A percentile compares a stretch with the other conserved stretches of the same genome.
phyloP scores from a whole-genome alignment of 2,888 invertebrate genomes.

The Acleris emargana region DNA sequence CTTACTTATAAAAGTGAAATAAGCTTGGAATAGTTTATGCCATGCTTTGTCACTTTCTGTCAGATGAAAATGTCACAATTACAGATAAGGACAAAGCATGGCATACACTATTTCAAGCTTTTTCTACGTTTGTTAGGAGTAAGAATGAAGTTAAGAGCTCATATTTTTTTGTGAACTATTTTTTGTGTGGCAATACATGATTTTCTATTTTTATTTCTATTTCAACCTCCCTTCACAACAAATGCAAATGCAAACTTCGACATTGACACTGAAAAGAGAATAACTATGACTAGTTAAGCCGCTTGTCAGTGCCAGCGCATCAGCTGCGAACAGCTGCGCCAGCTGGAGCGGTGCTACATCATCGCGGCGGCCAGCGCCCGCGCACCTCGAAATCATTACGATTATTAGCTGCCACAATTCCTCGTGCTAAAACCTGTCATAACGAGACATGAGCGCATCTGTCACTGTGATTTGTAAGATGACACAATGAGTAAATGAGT shows the following conservation, averaged over 20 bases:
- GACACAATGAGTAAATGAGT: neutral
- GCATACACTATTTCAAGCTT: no score
- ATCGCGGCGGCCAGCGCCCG: conserved; percentile 43
- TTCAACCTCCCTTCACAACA: no score
- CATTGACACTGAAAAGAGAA: conserved; percentile 60
- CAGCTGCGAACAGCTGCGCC: conserved; percentile 51
- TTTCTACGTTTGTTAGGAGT: no score
- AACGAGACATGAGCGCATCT: conserved; percentile 1
- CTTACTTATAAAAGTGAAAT: no score
- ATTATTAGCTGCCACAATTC: conserved; percentile 1
- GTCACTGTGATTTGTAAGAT: neutral
- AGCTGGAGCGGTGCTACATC: conserved; percentile 36
- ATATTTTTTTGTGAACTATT: no score
- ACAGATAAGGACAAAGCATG: no score
- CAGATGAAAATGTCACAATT: no score
- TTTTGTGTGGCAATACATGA: no score
- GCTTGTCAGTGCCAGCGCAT: conserved; percentile 47
- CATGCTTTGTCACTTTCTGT: no score
- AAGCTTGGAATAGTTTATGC: no score
- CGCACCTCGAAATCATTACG: conserved; percentile 33
- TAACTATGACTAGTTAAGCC: conserved; percentile 53
- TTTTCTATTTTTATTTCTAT: no score
- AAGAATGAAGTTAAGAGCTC: no score
- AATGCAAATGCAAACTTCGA: conserved; percentile 34
- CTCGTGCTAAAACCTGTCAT: conserved; percentile 7